Evolutionary conservation across 1,140 invertebrate species (phyloP), one percentile per base, ranked within the genome.

Genomic region (Teleopsis dalmanni): DNA sequence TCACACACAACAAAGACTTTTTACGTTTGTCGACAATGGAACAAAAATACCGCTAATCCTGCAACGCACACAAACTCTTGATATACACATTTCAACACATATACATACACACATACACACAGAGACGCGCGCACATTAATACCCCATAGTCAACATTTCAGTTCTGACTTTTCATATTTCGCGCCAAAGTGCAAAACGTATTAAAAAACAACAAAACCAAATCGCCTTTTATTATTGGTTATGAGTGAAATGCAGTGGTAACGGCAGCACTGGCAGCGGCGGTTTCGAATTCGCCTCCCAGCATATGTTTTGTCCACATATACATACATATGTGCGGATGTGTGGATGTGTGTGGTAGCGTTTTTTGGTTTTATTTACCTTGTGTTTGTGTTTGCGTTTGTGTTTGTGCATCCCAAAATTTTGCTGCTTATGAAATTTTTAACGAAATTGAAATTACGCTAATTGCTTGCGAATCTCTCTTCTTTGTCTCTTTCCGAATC

Each of bases 381-480:
- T 41, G 19, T 50, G 44, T 35, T 57, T n/a, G n/a, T n/a, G n/a
- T n/a, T n/a, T n/a, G n/a, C n/a, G n/a, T n/a, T n/a, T n/a, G n/a
- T n/a, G n/a, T n/a, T n/a, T n/a, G n/a, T n/a, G n/a, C n/a, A n/a
- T n/a, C n/a, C n/a, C n/a, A n/a, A n/a, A n/a, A n/a, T n/a, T n/a
- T n/a, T n/a, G n/a, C n/a, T n/a, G 62, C 61, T 67, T 65, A 67
- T 67, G 57, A 67, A 67, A 67, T 67, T 67, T 67, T 67, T 54
- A 67, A 59, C 59, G 59, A 64, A 67, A 67, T 64, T 67, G 56
- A 67, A 67, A 67, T 67, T 67, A 67, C 63, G 64, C 64, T 67
- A 67, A 67, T 67, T 67, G 64, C 65, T 62, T 67, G 64, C 52
- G 16, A 46, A 22, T 18, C 49, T 11, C 50, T 26, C 37, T 40